Base-by-base conservation (phyloP, 2,113 vertebrate genomes). In the Labeo rohita region DNA sequence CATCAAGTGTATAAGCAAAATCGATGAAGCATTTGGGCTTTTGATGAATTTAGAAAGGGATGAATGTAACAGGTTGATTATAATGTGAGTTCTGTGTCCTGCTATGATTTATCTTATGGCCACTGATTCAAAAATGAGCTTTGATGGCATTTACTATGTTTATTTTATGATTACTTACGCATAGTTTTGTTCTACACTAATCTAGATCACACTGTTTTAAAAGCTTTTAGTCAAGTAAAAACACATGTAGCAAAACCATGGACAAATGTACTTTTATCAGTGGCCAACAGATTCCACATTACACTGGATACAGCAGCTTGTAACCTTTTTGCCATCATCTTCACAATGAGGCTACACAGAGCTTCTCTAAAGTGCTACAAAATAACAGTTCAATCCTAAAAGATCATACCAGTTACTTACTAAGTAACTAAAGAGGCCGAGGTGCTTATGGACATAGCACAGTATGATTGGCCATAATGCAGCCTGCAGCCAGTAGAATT, bases 101-200 rank as follows among this genome's bases (percentile, higher is more conserved):
- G 9, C n/a, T 28, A 47, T 11, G 47, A 21, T 61, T 61, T 4
- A n/a, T 8, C 36, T 13, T 4, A 12, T 4, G 9, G 36, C 45
- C 18, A 43, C 2, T n/a, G 0, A 23, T 61, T 34, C 18, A 61
- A 12, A 79, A 43, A 9, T 12, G 10, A 74, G n/a, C 72, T 49
- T 75, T 75, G 45, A 50, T 75, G 45, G n/a, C 11, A 75, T 49
- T 4, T 23, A 49, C 21, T 23, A 11, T 56, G 36, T 45, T 45
- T 45, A 79, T 61, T n/a, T 23, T 43, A 61, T 23, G 21, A 75
- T 49, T 75, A 50, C 11, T 8, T 7, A 11, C 50, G 45, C 45
- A 75, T 28, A 75, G 73, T 75, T 75, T 75, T 23, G 11, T 75
- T 75, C n/a, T 49, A 75, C n/a, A 15, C 45, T 75, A 50, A 75